A percentile compares a stretch with the other conserved stretches of the same genome.
These are phyloP conservation scores for Neolamprologus brichardi DNA, from an alignment of 2,113 vertebrate species.

Conservation along the genomic window DNA sequence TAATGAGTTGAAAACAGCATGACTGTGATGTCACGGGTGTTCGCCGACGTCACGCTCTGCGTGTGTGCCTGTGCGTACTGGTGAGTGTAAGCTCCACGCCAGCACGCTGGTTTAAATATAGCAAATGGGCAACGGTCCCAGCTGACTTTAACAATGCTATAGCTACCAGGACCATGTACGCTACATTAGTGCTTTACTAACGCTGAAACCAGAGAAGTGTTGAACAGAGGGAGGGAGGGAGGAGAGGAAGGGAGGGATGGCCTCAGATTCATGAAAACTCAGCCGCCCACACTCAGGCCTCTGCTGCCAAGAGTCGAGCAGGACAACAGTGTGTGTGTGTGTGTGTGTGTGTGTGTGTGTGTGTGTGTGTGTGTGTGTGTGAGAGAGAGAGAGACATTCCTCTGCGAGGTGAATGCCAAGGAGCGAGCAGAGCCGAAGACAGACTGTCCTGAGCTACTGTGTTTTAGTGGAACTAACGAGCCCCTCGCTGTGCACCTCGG, in stretches of 20 bases:
- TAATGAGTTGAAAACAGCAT: conserved; percentile 11
- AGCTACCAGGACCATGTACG: conserved; percentile 20
- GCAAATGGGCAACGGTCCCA: conserved; percentile 39
- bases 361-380: neutral
- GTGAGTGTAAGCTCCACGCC: conserved; percentile 23
- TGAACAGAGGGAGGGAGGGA: conserved; percentile 6
- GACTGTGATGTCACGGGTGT: conserved; percentile 35
- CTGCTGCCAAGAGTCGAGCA: conserved; percentile 51
- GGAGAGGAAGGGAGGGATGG: conserved; percentile 23
- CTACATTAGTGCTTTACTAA: conserved; percentile 30
- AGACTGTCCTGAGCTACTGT: conserved; percentile 53
- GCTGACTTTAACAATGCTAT: conserved; percentile 52
- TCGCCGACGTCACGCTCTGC: conserved; percentile 34
- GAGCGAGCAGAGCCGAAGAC: conserved; percentile 38
- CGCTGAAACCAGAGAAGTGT: conserved; percentile 43
- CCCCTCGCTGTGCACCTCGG: conserved; percentile 8
- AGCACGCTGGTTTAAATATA: conserved; percentile 61
- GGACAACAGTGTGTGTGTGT: conserved; percentile 34
- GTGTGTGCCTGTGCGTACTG: neutral
- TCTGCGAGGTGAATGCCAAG: neutral
- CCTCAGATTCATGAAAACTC: conserved; percentile 63
- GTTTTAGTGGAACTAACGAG: conserved; percentile 45
- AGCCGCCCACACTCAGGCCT: conserved; percentile 61
- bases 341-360: neutral
- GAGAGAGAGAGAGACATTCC: conserved; percentile 44